Evolutionary conservation across 2,888 invertebrate genomes (phyloP).

Genomic region (Strigamia transsilvanica): DNA sequence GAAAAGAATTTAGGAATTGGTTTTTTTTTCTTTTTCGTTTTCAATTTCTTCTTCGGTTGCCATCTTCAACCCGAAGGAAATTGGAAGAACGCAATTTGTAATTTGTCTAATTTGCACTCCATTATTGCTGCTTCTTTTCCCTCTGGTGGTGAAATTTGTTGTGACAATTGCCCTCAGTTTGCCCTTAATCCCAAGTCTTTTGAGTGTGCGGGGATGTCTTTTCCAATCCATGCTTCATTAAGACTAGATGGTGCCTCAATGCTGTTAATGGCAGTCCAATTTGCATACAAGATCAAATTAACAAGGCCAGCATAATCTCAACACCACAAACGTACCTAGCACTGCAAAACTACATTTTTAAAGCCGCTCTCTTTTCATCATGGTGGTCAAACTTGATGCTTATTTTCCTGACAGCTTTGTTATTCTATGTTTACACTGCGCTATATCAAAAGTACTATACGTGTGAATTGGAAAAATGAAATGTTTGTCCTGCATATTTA

Average conservation of each 20-base stretch:
- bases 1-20: neutral
- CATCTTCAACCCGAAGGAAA: slow-evolving; percentile 26
- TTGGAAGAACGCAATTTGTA: slow-evolving; percentile 32
- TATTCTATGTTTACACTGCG: neutral
- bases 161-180: slow-evolving; percentile 37
- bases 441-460: neutral
- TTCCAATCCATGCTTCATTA: slow-evolving; percentile 49
- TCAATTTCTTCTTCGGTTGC: neutral
- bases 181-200: slow-evolving; percentile 46
- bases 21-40: too few relatives aligned
- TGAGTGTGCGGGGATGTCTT: slow-evolving; percentile 17
- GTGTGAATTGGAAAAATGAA: slow-evolving; percentile 3
- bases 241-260: slow-evolving; percentile 47
- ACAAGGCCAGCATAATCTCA: slow-evolving; percentile 49
- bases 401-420: slow-evolving; percentile 23
- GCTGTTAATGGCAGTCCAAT: slow-evolving; percentile 43
- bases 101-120: slow-evolving; percentile 47
- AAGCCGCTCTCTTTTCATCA: neutral
- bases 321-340: slow-evolving; percentile 35
- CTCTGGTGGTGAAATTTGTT: slow-evolving; percentile 49
- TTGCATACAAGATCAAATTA: slow-evolving; percentile 49
- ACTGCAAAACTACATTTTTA: neutral
- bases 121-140: slow-evolving; percentile 27
- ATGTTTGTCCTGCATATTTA: slow-evolving; percentile 14
- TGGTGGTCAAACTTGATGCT: neutral